Evolutionary conservation across 2,797 vertebrate genomes (phyloP).

Genomic region (Epinephelus coioides): DNA sequence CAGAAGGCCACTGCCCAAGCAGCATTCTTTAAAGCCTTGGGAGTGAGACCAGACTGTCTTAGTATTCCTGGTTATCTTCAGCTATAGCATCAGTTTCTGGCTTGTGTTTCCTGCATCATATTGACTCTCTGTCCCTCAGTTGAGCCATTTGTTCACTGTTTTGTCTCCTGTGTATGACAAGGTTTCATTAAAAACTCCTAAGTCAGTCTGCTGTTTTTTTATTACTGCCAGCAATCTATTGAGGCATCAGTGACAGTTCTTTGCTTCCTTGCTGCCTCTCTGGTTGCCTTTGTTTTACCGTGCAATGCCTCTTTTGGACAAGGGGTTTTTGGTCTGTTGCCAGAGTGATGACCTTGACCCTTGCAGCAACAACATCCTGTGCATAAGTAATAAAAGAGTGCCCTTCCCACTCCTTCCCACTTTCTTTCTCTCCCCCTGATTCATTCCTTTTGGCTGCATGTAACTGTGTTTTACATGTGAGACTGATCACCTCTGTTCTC

Average conservation of each 20-base stretch:
- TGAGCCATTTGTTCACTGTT: constrained; percentile 21
- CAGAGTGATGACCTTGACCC: constrained; percentile 30
- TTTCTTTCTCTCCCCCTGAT: background rate
- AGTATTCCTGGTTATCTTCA: background rate
- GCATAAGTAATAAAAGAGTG: constrained; percentile 22
- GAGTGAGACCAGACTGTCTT: background rate
- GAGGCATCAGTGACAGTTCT: background rate
- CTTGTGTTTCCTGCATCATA: background rate
- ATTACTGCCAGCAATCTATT: constrained; percentile 16
- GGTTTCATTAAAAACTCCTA: constrained; percentile 15
- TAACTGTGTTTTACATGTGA: background rate
- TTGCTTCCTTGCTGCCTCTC: background rate
- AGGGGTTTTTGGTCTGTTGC: constrained; percentile 14
- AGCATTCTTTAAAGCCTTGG: no score
- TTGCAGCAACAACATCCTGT: constrained; percentile 28
- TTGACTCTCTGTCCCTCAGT: background rate
- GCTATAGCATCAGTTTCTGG: background rate
- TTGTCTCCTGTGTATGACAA: constrained; percentile 1
- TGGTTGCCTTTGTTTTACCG: constrained; percentile 12
- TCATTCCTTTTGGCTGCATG: background rate
- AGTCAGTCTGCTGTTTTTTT: constrained; percentile 7
- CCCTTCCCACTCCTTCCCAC: background rate
- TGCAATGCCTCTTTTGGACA: background rate
- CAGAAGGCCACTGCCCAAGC: no score
- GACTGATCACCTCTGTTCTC: constrained; percentile 1